phyloP scores from a whole-genome alignment of 1,140 invertebrate genomes.

The Lutraria rhynchaena region DNA sequence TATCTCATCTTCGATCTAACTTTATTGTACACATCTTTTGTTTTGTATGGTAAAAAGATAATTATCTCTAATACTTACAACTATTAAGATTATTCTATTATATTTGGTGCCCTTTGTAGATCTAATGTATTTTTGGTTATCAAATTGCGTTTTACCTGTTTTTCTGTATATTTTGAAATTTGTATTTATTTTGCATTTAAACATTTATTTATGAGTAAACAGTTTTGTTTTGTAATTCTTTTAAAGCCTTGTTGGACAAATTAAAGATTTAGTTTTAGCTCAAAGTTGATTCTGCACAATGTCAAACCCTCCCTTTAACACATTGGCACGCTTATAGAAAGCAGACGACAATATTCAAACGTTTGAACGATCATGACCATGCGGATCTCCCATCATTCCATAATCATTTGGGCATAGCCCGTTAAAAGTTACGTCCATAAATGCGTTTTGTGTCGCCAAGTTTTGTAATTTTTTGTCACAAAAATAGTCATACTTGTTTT shows the following conservation, averaged over 20 bases:
- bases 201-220: conserved; percentile 3
- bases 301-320: no score
- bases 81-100: no score
- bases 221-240: neutral
- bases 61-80: no score
- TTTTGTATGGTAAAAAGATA: no score
- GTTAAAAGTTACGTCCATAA: conserved; percentile 58
- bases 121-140: conserved; percentile 11
- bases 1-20: no score
- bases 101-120: conserved; percentile 45
- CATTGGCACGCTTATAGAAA: no score
- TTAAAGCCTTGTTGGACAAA: conserved; percentile 33
- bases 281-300: no score
- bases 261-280: neutral
- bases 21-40: no score
- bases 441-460: conserved; percentile 41
- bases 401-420: conserved; percentile 49
- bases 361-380: conserved; percentile 30
- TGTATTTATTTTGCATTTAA: conserved; percentile 44
- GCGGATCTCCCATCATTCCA: conserved; percentile 55
- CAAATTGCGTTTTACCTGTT: conserved; percentile 24
- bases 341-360: no score
- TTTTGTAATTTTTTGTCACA: conserved; percentile 56
- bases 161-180: conserved; percentile 50
- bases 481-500: conserved; percentile 50